Base-by-base conservation (phyloP, 2,888 invertebrate species). In the Monochamus alternatus region DNA sequence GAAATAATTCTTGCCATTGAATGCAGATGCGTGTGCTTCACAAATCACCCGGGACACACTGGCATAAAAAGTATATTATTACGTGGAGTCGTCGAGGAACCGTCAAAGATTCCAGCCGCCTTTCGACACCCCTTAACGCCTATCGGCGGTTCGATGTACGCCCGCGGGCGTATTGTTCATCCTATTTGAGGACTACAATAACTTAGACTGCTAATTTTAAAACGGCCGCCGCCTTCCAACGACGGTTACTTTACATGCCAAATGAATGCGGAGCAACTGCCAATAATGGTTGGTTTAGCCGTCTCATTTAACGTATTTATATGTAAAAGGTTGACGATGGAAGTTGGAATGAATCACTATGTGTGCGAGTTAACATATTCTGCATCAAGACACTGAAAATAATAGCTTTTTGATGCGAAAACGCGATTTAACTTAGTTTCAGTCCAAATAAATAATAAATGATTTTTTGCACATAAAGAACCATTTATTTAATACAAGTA, bases 121-220 rank as follows among this genome's bases (percentile, higher is more conserved):
- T 85, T 80, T 81, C 81, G 81, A 85, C 86, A 85, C 86, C 87
- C 86, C 83, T 83, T 79, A 82, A 86, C 85, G 86, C 87, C 87
- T 84, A 82, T 82, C 82, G 86, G 86, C 85, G 85, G 85, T 83
- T 62, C 82, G 81, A 75, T 78, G 74, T 81, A 83, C 86, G 84
- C 86, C 87, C 81, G 84, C 84, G 80, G 87, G 86, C 86, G 86
- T 84, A 83, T 78, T 81, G 84, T 81, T 83, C 86, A 81, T 81
- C 85, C 85, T 81, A 81, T 81, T 78, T 77, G 81, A 81, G 75
- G 78, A 78, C 80, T 78, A 75, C 79, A 75, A 77, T 76, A 78
- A 74, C 73, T 75, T 66, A 77, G 75, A 80, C 79, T 76, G 80
- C 80, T 81, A 80, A 82, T 81, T 81, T 76, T 74, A 70, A 76